Percentiles rank a stretch among this genome's conserved stretches.
phyloP scores from a whole-genome alignment of 2,888 invertebrate species.

The Diaphora mendica region DNA sequence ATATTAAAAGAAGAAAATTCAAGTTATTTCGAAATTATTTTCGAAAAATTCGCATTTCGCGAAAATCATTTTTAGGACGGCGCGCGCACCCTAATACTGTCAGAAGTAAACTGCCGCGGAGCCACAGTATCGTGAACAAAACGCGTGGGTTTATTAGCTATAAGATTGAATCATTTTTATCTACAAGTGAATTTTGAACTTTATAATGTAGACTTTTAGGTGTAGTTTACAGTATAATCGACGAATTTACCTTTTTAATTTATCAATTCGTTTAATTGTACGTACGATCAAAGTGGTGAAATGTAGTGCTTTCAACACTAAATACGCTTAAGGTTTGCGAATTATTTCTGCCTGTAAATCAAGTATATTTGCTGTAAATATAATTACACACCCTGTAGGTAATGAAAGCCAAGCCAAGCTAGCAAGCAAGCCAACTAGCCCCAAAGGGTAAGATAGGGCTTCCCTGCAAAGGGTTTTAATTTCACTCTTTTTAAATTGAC shows the following conservation, averaged over 20 bases:
- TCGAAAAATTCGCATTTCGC: slow-evolving; percentile 51
- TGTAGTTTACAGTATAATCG: slow-evolving; percentile 43
- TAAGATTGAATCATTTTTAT: slow-evolving; percentile 65
- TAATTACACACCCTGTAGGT: slow-evolving; percentile 4
- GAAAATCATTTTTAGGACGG: slow-evolving; percentile 59
- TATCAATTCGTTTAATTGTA: slow-evolving; percentile 68
- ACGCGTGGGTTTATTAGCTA: slow-evolving; percentile 72
- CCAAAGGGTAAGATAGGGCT: slow-evolving; percentile 17
- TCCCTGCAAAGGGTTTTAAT: neutral
- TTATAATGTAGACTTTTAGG: slow-evolving; percentile 52
- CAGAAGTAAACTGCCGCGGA: slow-evolving; percentile 70
- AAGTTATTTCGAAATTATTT: slow-evolving; percentile 35
- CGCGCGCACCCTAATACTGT: slow-evolving; percentile 71
- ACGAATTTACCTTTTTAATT: slow-evolving; percentile 68
- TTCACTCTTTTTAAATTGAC: neutral
- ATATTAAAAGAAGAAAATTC: slow-evolving; percentile 23
- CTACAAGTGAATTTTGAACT: slow-evolving; percentile 58
- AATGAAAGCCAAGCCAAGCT: slow-evolving; percentile 1
- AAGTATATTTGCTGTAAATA: neutral
- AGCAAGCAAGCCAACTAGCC: neutral
- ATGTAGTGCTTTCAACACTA: slow-evolving; percentile 49
- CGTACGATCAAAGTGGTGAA: slow-evolving; percentile 48
- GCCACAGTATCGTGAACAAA: slow-evolving; percentile 71
- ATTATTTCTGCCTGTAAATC: neutral
- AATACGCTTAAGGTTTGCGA: slow-evolving; percentile 21